Base-by-base conservation (phyloP, 2,797 vertebrate genomes). In the Orestias chungarensis region DNA sequence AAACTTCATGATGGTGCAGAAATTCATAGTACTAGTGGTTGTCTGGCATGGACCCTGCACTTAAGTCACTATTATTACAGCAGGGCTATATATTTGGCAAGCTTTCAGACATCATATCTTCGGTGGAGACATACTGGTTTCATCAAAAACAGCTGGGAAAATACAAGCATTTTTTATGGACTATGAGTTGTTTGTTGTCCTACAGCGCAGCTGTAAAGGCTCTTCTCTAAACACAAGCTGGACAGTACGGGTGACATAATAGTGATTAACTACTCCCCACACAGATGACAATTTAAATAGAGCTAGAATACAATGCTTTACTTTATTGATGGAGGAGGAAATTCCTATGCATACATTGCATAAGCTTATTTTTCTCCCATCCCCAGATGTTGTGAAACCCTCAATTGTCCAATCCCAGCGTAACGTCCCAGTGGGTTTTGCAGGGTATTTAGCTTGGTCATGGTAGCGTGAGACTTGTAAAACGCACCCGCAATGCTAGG, bases 221-320 rank as follows among this genome's bases (percentile, higher is more conserved):
- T 33, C 52, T 71, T 38, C 31, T 76, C 74, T 35, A 8, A 71
- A 70, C 38, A 20, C 43, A 1, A 42, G 47, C 20, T 49, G 57
- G 70, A 49, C 43, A 29, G 66, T 27, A n/a, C 68, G 29, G 52
- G 35, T 75, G 68, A 83, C 55, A 76, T 76, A 79, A 75, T 55
- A 55, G 29, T 84, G 85, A 90, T 86, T 73, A 66, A 71, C 66
- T 66, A 38, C 75, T 76, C 55, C n/a, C 66, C 61, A n/a, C 71
- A 79, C 64, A 82, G 61, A 85, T 76, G 47, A 83, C 87, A 84
- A 89, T 88, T 79, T 87, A 82, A 90, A 91, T 90, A 79, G 25
- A 70, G 70, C 50, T 33, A 67, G 31, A 75, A 49, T 43, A 68
- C 68, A 70, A 64, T 46, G 33, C 66, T 46, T 72, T 12, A 71